phyloP scores from a whole-genome alignment of 2,888 invertebrate genomes.

The Rhamnusium bicolor region DNA sequence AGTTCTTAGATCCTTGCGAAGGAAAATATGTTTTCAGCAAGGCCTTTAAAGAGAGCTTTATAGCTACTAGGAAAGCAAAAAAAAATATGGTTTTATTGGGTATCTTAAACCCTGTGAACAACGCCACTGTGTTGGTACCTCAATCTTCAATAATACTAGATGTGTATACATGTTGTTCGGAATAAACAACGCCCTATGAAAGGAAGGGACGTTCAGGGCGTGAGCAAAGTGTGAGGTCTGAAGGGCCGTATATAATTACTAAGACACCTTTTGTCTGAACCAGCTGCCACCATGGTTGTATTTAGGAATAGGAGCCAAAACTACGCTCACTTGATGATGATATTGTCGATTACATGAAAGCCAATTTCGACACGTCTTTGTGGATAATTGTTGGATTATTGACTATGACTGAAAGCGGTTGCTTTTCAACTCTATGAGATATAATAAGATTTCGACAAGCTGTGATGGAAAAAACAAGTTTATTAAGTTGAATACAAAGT shows the following conservation, averaged over 20 bases:
- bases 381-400: slow-evolving; percentile 51
- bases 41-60: no score
- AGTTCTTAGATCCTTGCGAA: no score
- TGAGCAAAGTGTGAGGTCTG: slow-evolving; percentile 70
- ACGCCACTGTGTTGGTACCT: slow-evolving; percentile 29
- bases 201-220: slow-evolving; percentile 68
- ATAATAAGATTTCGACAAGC: slow-evolving; percentile 43
- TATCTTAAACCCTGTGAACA: not conserved
- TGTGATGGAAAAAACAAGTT: slow-evolving; percentile 31
- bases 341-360: slow-evolving; percentile 33
- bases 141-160: slow-evolving; percentile 35
- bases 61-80: no score
- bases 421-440: slow-evolving; percentile 35
- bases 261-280: slow-evolving; percentile 68
- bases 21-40: no score
- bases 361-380: slow-evolving; percentile 57
- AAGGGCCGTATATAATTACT: slow-evolving; percentile 69
- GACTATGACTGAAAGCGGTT: slow-evolving; percentile 38
- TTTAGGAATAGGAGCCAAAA: slow-evolving; percentile 41
- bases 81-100: no score
- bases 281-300: slow-evolving; percentile 67
- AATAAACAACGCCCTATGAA: slow-evolving; percentile 68
- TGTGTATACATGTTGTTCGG: slow-evolving; percentile 46
- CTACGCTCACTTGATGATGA: slow-evolving; percentile 21
- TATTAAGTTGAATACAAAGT: not conserved